Evolutionary conservation across 2,113 vertebrate genomes (phyloP).

Genomic region (Paralichthys olivaceus): DNA sequence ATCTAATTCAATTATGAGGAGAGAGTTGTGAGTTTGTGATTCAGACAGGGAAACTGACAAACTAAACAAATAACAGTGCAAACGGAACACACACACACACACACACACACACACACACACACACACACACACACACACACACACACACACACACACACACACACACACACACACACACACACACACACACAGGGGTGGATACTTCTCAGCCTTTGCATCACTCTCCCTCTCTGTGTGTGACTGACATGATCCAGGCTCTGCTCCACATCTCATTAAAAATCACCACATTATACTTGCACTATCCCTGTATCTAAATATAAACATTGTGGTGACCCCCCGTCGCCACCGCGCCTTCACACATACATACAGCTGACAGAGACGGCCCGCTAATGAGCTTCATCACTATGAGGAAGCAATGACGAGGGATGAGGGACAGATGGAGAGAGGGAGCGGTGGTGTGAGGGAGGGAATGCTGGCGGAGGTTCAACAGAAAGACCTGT

Average conservation of each 20-base stretch:
- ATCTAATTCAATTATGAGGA: too few species aligned
- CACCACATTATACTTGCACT: conserved; percentile 59
- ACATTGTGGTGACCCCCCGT: conserved; percentile 39
- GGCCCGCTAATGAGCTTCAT: conserved; percentile 72
- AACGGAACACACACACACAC: not conserved
- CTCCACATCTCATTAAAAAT: conserved; percentile 70
- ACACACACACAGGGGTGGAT: not conserved
- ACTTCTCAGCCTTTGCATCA: not conserved
- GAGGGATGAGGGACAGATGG: conserved; percentile 59
- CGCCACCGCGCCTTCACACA: not conserved
- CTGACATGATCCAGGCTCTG: conserved; percentile 54
- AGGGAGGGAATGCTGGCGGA: conserved; percentile 23
- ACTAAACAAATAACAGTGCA: not conserved
- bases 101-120: too few species aligned
- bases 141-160: too few species aligned
- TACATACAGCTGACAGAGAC: conserved; percentile 38
- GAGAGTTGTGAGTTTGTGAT: conserved; percentile 7
- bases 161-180: too few species aligned
- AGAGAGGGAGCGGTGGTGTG: conserved; percentile 23
- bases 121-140: too few species aligned
- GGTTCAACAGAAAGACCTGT: conserved; percentile 29
- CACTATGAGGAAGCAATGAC: conserved; percentile 55
- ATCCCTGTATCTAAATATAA: conserved; percentile 75
- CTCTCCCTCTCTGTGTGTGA: conserved; percentile 38
- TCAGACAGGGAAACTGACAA: conserved; percentile 28